A percentile compares a stretch with the other conserved stretches of the same genome.
These are phyloP conservation scores for Gnathonemus longibarbis DNA, from an alignment of 2,113 vertebrate genomes.

Conservation along the genomic window DNA sequence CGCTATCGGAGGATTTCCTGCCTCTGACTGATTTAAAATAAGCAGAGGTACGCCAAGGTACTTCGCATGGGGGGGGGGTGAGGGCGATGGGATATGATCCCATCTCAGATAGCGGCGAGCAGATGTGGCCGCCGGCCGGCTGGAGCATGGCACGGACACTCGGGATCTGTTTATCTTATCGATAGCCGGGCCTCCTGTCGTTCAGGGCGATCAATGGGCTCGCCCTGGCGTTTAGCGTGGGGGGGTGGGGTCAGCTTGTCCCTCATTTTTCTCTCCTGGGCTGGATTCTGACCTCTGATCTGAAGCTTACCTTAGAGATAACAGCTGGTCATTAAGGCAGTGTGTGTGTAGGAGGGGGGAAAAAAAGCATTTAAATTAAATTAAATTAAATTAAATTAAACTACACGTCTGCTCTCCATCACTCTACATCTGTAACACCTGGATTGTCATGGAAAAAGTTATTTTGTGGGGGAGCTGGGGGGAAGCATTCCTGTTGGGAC, in stretches of 20 bases:
- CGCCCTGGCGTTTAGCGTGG: neutral
- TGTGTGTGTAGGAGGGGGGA: neutral
- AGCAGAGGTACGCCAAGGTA: neutral
- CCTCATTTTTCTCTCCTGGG: neutral
- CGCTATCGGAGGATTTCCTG: neutral
- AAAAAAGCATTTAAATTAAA: neutral
- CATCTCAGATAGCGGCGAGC: neutral
- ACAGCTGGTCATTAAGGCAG: slow-evolving; percentile 20
- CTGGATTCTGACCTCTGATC: slow-evolving; percentile 26
- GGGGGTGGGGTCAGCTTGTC: neutral
- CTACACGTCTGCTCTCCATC: neutral
- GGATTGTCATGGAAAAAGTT: slow-evolving; percentile 24
- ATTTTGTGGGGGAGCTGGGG: slow-evolving; percentile 27
- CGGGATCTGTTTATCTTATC: neutral
- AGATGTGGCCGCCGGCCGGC: neutral
- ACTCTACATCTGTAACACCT: slow-evolving; percentile 16
- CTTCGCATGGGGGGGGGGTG: neutral
- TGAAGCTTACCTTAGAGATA: slow-evolving; percentile 10
- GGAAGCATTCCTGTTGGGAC: slow-evolving; percentile 36
- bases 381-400: neutral
- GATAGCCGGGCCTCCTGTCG: neutral
- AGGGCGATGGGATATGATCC: neutral
- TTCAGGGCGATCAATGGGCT: neutral
- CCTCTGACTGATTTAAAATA: neutral
- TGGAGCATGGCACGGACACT: neutral